A percentile compares a stretch with the other conserved stretches of the same genome.
Conservation (phyloP, 35 echinoderm and acorn worm genomes). For the Ptychodera flava region DNA sequence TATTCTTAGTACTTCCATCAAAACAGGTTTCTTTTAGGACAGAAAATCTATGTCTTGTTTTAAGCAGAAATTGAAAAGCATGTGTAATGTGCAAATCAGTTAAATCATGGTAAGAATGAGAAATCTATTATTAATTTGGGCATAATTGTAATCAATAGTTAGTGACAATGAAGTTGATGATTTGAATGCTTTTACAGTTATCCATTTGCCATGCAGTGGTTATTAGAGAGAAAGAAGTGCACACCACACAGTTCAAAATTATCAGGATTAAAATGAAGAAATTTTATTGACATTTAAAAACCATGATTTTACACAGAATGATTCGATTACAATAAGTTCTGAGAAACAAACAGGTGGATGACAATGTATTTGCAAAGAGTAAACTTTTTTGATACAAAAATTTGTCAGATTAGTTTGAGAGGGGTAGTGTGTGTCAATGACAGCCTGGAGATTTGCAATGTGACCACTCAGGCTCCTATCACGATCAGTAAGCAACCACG, state of each 20-base stretch:
- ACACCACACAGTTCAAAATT: neutral
- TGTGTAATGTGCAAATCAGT: neutral
- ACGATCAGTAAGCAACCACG: neutral
- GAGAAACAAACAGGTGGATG: neutral
- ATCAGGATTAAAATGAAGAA: neutral
- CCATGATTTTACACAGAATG: neutral
- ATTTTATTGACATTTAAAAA: neutral
- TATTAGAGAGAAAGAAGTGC: neutral
- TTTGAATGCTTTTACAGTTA: neutral
- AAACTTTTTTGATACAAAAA: too few relatives aligned
- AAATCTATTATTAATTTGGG: too few relatives aligned
- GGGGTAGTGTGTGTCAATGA: neutral
- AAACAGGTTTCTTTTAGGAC: too few relatives aligned
- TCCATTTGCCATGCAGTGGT: neutral
- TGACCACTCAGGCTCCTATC: neutral
- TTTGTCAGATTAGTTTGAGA: too few relatives aligned
- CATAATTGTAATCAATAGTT: too few relatives aligned
- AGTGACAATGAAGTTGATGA: too few relatives aligned
- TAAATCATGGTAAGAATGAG: too few relatives aligned
- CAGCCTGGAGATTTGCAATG: neutral
- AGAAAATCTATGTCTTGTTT: neutral
- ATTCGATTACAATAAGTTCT: neutral
- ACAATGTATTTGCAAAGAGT: too few relatives aligned
- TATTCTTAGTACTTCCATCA: too few relatives aligned
- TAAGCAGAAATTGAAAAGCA: neutral